Conservation (phyloP, 2,888 invertebrate species). For the Microctonus aethiopoides region DNA sequence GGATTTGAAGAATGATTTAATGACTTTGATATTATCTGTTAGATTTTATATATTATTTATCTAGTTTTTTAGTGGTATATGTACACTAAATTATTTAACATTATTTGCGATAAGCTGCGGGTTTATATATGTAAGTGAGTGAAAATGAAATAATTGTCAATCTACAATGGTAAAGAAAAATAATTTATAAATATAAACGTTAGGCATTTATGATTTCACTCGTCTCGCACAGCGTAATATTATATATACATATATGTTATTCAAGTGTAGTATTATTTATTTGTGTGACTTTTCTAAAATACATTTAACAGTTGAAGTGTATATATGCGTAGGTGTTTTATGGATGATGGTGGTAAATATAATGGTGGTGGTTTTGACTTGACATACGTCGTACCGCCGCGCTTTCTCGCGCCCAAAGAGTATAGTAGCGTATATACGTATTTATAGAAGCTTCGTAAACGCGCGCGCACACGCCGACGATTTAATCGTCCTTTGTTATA, state of each 20-base stretch:
- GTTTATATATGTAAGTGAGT: neutral
- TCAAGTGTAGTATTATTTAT: too few species aligned
- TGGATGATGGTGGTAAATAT: too few species aligned
- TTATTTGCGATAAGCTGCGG: slow-evolving; percentile 9
- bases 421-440: too few species aligned
- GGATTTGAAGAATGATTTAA: slow-evolving; percentile 21
- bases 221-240: too few species aligned
- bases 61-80: slow-evolving; percentile 5
- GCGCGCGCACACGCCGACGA: slow-evolving; percentile 30
- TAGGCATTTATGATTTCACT: too few species aligned
- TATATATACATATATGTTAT: too few species aligned
- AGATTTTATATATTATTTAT: slow-evolving; percentile 1
- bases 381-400: slow-evolving; percentile 6
- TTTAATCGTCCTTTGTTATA: slow-evolving; percentile 43
- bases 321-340: too few species aligned
- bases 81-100: slow-evolving; percentile 17
- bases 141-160: slow-evolving; percentile 1
- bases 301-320: too few species aligned
- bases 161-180: neutral
- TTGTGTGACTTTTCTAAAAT: neutral
- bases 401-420: slow-evolving; percentile 10
- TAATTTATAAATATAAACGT: too few species aligned
- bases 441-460: slow-evolving; percentile 23
- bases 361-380: neutral
- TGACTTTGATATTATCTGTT: slow-evolving; percentile 19